phyloP scores from a whole-genome alignment of 2,113 vertebrate species.

The Calypte anna region DNA sequence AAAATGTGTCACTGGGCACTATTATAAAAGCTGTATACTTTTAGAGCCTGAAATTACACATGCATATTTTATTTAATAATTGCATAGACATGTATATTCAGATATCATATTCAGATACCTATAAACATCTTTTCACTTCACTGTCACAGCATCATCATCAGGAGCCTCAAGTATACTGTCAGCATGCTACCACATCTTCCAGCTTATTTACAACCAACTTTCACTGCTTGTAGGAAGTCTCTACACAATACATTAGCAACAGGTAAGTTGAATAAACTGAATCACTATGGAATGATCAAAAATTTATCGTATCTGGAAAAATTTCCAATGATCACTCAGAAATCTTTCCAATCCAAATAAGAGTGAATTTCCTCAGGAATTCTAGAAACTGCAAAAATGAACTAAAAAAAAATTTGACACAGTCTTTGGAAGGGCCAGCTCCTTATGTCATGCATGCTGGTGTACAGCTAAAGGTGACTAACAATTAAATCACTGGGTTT shows the following conservation, averaged over 20 bases:
- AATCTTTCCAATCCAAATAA: neutral
- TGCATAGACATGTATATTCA: too few species aligned
- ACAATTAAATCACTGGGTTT: neutral
- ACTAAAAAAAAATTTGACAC: neutral
- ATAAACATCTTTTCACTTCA: neutral
- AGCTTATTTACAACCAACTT: neutral
- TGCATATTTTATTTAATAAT: too few species aligned
- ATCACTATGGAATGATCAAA: neutral
- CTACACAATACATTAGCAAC: neutral
- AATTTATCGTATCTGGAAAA: neutral
- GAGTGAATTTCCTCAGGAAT: neutral
- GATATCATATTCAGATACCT: too few species aligned
- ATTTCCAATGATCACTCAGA: neutral
- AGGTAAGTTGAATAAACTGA: neutral
- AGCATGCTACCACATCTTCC: neutral
- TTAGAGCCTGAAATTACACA: neutral
- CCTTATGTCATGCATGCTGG: neutral
- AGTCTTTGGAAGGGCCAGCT: neutral
- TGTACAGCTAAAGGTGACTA: neutral
- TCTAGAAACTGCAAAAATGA: neutral
- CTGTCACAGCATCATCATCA: neutral
- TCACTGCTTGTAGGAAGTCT: neutral
- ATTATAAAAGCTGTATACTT: neutral
- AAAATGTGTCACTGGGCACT: neutral
- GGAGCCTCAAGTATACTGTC: neutral